These are phyloP conservation scores for Pelodiscus sinensis DNA, from an alignment of 2,113 vertebrate species.

Conservation along the genomic window DNA sequence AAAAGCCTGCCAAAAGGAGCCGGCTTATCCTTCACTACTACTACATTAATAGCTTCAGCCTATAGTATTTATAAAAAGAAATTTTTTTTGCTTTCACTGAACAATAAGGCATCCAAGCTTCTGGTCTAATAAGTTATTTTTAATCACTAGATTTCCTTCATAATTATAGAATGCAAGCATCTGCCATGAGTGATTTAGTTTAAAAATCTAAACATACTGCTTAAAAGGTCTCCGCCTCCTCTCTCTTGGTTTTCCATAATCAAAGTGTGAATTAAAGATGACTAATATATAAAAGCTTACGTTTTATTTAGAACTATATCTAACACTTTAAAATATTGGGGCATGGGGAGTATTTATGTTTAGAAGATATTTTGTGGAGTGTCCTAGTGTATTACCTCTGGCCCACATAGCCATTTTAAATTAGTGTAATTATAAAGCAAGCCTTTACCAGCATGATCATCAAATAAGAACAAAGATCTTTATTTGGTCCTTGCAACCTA, in stretches of 20 bases:
- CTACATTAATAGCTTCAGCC: constrained; percentile 63
- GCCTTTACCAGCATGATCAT: background rate
- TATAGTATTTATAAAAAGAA: background rate
- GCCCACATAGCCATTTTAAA: fast-evolving
- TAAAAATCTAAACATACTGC: constrained; percentile 49
- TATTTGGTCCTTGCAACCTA: background rate
- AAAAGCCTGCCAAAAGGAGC: constrained; percentile 45
- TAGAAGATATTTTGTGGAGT: background rate
- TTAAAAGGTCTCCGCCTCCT: background rate
- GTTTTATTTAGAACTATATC: background rate
- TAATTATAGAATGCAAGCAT: constrained; percentile 45
- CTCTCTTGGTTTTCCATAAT: background rate
- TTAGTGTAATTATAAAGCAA: fast-evolving
- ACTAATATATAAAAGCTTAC: background rate
- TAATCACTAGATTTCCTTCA: constrained; percentile 26
- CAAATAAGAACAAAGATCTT: background rate
- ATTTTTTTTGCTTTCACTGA: constrained; percentile 29
- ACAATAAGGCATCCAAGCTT: constrained; percentile 44
- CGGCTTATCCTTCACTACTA: background rate
- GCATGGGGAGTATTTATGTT: background rate
- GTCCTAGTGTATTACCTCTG: fast-evolving
- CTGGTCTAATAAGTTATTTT: constrained; percentile 42
- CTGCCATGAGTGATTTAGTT: constrained; percentile 26
- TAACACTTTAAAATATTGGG: background rate
- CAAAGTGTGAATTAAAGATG: constrained; percentile 15